These are phyloP conservation scores for Chascanopsetta lugubris DNA, from an alignment of 2,113 vertebrate species.

Conservation along the genomic window DNA sequence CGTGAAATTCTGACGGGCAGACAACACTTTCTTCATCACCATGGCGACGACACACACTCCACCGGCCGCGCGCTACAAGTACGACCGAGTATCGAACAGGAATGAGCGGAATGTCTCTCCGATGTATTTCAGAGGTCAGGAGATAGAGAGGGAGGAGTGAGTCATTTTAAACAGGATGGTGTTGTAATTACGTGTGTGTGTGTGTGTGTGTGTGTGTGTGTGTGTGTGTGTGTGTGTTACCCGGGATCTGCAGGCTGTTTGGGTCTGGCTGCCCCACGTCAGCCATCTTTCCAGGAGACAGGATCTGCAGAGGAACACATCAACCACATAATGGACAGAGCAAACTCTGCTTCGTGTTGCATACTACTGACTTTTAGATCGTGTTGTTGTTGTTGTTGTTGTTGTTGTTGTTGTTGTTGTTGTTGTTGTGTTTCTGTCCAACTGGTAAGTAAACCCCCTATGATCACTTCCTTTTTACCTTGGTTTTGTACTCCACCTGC, in stretches of 20 bases:
- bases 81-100: conserved; percentile 21
- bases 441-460: too few relatives aligned
- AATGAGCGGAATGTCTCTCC: conserved; percentile 67
- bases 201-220: neutral
- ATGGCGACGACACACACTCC: conserved; percentile 7
- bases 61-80: too few relatives aligned
- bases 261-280: conserved; percentile 68
- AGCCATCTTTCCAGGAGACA: conserved; percentile 79
- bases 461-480: too few relatives aligned
- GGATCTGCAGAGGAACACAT: conserved; percentile 48
- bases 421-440: too few relatives aligned
- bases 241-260: conserved; percentile 70
- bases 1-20: too few relatives aligned
- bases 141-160: conserved; percentile 37
- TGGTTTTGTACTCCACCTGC: too few relatives aligned
- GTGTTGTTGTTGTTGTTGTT: too few relatives aligned
- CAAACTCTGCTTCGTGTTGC: too few relatives aligned
- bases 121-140: conserved; percentile 34
- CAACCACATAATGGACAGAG: neutral
- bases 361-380: too few relatives aligned
- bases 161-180: conserved; percentile 20
- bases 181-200: neutral
- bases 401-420: too few relatives aligned
- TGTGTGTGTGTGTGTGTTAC: conserved; percentile 59
- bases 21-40: conserved; percentile 2